Conservation (phyloP, 2,888 invertebrate genomes). For the Volucella bombylans region DNA sequence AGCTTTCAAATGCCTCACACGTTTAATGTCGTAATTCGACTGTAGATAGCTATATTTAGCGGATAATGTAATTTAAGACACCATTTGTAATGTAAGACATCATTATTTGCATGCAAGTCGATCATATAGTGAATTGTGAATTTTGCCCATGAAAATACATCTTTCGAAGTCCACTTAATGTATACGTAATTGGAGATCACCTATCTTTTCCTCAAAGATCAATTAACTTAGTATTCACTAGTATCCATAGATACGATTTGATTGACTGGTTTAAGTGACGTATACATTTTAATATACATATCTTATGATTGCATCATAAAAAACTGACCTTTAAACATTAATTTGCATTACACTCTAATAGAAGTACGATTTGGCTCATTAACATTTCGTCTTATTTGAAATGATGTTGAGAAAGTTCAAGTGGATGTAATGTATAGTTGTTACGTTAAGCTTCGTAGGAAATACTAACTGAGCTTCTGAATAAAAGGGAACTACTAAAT, state of each 20-base stretch:
- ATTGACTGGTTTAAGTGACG: slow-evolving; percentile 35
- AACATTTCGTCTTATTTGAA: slow-evolving; percentile 20
- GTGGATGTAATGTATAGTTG: too few relatives aligned
- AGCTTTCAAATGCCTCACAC: slow-evolving; percentile 34
- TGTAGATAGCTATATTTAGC: slow-evolving; percentile 55
- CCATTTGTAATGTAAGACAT: background rate
- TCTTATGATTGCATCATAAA: slow-evolving; percentile 29
- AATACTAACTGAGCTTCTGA: too few relatives aligned
- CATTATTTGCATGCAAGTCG: background rate
- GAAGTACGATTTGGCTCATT: slow-evolving; percentile 1
- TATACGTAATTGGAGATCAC: background rate
- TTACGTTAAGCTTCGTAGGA: too few relatives aligned
- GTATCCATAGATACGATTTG: slow-evolving; percentile 36
- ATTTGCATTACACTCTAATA: too few relatives aligned
- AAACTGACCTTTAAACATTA: slow-evolving; percentile 12
- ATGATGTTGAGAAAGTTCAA: slow-evolving; percentile 35
- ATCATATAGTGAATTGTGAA: background rate
- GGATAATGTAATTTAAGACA: slow-evolving; percentile 27
- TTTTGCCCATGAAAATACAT: background rate
- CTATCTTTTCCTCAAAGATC: background rate
- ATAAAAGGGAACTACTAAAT: too few relatives aligned
- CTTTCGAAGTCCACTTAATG: background rate
- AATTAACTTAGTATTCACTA: background rate
- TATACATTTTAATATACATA: background rate
- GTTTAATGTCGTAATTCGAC: slow-evolving; percentile 39